Evolutionary conservation across 1,140 invertebrate genomes (phyloP).

Genomic region (Procambarus virginalis): DNA sequence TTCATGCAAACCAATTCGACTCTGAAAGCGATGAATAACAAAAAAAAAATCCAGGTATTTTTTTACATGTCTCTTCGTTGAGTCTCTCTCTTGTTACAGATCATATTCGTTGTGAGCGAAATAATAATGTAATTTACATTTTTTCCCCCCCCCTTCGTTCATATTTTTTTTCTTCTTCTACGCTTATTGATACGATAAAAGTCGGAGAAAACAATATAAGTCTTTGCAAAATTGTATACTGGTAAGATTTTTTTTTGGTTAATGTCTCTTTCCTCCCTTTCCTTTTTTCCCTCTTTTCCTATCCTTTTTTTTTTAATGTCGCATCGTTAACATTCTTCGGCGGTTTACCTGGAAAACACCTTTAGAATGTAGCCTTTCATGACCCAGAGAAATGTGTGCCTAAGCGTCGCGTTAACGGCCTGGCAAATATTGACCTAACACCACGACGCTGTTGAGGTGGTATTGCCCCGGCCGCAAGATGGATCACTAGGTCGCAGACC

Average conservation of each 20-base stretch:
- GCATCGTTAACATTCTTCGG: slow-evolving; percentile 15
- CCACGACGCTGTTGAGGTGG: background rate
- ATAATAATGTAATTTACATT: too few relatives aligned
- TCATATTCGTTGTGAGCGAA: too few relatives aligned
- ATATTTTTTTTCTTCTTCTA: too few relatives aligned
- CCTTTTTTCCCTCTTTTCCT: too few relatives aligned
- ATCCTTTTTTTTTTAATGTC: background rate
- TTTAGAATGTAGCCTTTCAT: background rate
- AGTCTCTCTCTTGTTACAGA: too few relatives aligned
- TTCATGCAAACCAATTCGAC: too few relatives aligned
- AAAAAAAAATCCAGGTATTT: too few relatives aligned
- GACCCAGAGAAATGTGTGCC: background rate
- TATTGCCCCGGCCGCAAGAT: background rate
- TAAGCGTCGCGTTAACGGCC: background rate
- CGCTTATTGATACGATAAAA: background rate
- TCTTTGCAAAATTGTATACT: background rate
- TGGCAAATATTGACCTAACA: background rate
- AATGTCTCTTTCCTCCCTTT: too few relatives aligned
- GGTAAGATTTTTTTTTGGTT: background rate
- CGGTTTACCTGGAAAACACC: slow-evolving; percentile 45
- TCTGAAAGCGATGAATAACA: too few relatives aligned
- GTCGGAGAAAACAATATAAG: background rate
- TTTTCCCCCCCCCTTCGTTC: too few relatives aligned
- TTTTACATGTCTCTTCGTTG: too few relatives aligned
- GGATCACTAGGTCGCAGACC: background rate